Conservation (phyloP, 2,113 vertebrate genomes). For the human region DNA sequence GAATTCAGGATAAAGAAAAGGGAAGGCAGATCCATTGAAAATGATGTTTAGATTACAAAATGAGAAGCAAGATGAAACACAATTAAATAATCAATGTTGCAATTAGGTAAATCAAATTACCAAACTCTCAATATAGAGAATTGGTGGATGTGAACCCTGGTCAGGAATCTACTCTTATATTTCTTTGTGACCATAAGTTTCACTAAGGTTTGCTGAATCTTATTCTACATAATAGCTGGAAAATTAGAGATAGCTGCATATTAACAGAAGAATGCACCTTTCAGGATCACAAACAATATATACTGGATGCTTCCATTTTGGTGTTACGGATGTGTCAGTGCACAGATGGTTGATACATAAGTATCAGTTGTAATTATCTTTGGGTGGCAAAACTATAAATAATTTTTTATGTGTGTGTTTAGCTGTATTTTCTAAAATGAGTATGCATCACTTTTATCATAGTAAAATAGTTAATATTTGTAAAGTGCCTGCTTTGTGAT, state of each 20-base stretch:
- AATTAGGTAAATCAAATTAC: slow-evolving; percentile 6
- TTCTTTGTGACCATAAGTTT: slow-evolving; percentile 5
- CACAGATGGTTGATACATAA: neutral
- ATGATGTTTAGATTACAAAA: neutral
- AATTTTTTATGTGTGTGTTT: neutral
- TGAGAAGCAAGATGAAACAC: neutral
- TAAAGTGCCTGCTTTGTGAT: neutral
- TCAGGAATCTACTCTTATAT: neutral
- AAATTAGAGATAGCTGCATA: neutral
- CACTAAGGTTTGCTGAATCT: slow-evolving; percentile 39
- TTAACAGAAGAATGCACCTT: neutral
- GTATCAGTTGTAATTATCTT: neutral
- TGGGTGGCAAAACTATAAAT: neutral
- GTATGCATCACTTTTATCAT: neutral
- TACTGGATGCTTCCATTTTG: neutral
- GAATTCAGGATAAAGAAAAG: slow-evolving; percentile 4
- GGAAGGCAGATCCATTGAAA: slow-evolving; percentile 25
- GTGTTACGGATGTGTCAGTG: neutral
- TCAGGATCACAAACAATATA: neutral
- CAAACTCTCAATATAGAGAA: neutral
- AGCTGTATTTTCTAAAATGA: slow-evolving; percentile 41
- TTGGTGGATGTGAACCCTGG: neutral
- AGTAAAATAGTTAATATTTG: neutral
- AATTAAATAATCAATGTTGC: neutral
- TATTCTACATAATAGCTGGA: neutral